Evolutionary conservation across 2,113 vertebrate species (phyloP).

Genomic region (Eulacestoma nigropectus): DNA sequence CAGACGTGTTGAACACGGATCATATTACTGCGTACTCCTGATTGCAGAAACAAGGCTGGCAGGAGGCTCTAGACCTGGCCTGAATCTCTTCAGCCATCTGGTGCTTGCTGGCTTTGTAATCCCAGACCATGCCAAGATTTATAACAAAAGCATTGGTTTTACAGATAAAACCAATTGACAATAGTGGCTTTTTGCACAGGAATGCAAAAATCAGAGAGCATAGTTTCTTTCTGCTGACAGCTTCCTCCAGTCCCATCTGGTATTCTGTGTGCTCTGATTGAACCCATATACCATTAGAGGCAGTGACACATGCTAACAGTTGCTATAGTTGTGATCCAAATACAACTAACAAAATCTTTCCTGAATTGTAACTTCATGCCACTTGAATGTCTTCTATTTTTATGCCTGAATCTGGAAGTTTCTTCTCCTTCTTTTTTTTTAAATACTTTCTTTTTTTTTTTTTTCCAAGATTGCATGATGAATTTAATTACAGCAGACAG

Average conservation of each 20-base stretch:
- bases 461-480: background rate
- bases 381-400: background rate
- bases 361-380: background rate
- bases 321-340: background rate
- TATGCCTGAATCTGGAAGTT: background rate
- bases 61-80: slow-evolving; percentile 5
- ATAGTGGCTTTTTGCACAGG: background rate
- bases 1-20: background rate
- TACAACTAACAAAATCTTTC: background rate
- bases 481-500: background rate
- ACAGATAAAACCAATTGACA: slow-evolving; percentile 3
- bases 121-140: background rate
- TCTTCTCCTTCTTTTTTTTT: background rate
- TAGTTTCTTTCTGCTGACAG: slow-evolving; percentile 28
- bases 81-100: slow-evolving; percentile 27
- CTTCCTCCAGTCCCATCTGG: slow-evolving; percentile 31
- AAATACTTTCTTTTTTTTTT: background rate
- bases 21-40: background rate
- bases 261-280: background rate
- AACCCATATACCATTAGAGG: slow-evolving; percentile 18
- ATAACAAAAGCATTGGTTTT: slow-evolving; percentile 3
- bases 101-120: background rate
- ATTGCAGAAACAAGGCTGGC: background rate
- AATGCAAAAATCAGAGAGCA: slow-evolving; percentile 1
- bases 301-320: slow-evolving; percentile 12